phyloP scores from a whole-genome alignment of 2,888 invertebrate genomes.

The Acleris laterana region DNA sequence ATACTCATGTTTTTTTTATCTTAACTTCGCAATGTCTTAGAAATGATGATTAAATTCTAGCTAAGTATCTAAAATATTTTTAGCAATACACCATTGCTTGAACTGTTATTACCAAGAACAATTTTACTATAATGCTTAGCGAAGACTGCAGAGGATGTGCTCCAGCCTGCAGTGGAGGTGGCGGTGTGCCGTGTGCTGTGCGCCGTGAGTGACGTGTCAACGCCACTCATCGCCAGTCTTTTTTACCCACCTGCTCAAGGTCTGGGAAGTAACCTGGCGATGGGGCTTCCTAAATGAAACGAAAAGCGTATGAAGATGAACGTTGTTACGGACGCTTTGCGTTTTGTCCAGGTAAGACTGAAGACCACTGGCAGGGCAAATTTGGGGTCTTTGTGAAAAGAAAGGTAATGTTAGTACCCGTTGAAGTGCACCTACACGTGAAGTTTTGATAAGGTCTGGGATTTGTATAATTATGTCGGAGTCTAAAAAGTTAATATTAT shows the following conservation, averaged over 20 bases:
- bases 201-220: conserved; percentile 5
- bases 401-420: conserved; percentile 7
- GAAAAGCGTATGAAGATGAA: not conserved
- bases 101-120: not conserved
- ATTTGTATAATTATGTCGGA: conserved; percentile 26
- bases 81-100: not conserved
- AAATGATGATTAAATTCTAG: not conserved
- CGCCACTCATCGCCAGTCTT: conserved; percentile 8
- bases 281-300: conserved; percentile 7
- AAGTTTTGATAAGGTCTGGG: conserved; percentile 28
- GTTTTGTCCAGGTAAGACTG: conserved; percentile 7
- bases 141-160: conserved; percentile 6
- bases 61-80: not conserved
- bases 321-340: not conserved
- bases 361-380: conserved; percentile 18
- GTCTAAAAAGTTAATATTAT: conserved; percentile 9
- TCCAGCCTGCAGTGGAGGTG: conserved; percentile 30
- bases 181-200: conserved; percentile 26
- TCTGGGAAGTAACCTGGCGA: not conserved
- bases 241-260: conserved; percentile 21
- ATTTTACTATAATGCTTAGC: conserved; percentile 17
- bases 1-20: not conserved
- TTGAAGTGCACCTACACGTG: conserved; percentile 10
- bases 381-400: conserved; percentile 6
- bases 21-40: not conserved